Percentiles rank a stretch among this genome's conserved stretches.
These are phyloP conservation scores for Cheilosia vernalis DNA, from an alignment of 2,888 invertebrate species.

Conservation along the genomic window DNA sequence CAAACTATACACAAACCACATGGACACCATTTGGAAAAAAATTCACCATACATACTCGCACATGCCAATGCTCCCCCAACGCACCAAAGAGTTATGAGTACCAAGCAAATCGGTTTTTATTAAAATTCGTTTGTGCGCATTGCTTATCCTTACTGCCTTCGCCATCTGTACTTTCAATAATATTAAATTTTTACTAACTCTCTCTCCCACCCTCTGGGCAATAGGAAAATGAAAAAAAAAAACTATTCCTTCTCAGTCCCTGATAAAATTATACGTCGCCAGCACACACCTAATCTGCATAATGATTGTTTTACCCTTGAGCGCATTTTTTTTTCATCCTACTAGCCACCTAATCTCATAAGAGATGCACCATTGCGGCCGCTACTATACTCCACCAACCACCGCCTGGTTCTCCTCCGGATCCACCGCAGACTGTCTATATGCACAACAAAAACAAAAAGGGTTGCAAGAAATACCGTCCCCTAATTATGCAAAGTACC, in stretches of 20 bases:
- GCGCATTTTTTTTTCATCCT: conserved; percentile 37
- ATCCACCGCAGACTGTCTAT: conserved; percentile 27
- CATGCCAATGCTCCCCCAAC: background rate
- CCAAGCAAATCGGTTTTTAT: conserved; percentile 15
- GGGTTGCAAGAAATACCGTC: conserved; percentile 58
- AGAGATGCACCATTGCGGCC: conserved; percentile 48
- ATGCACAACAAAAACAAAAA: conserved; percentile 25
- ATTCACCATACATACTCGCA: background rate
- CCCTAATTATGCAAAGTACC: conserved; percentile 75
- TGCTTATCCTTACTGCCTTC: conserved; percentile 9
- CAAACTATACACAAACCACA: background rate
- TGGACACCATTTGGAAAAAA: background rate
- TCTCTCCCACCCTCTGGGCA: background rate
- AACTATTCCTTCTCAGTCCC: conserved; percentile 10
- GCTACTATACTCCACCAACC: conserved; percentile 29
- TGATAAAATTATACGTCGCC: conserved; percentile 45
- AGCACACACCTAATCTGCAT: conserved; percentile 70
- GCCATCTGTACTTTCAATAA: conserved; percentile 35
- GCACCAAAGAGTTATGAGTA: conserved; percentile 15
- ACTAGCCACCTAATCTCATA: conserved; percentile 64
- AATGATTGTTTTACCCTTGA: conserved; percentile 52
- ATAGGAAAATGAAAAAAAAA: background rate
- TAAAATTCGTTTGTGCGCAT: conserved; percentile 10
- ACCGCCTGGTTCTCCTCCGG: conserved; percentile 18
- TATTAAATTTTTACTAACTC: conserved; percentile 33